Evolutionary conservation across 1,140 invertebrate genomes (phyloP).

Genomic region (Sitobion miscanthi): DNA sequence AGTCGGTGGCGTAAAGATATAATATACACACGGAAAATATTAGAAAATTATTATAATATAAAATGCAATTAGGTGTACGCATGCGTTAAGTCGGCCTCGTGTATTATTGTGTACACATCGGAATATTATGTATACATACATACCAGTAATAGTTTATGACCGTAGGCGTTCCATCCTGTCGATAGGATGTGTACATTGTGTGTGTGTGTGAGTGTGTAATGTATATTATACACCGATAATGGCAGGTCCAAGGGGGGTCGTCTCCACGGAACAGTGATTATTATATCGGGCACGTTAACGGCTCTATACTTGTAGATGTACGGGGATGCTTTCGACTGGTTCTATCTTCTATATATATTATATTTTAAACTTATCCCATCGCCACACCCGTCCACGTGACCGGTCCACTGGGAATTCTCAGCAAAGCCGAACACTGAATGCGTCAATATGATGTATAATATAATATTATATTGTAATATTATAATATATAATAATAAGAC

Average conservation of each 20-base stretch:
- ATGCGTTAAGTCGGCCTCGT: background rate
- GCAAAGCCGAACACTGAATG: background rate
- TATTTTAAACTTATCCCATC: slow-evolving; percentile 14
- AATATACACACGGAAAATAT: background rate
- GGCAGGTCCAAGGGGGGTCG: slow-evolving; percentile 35
- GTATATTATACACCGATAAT: background rate
- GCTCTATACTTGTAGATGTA: background rate
- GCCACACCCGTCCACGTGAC: background rate
- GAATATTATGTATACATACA: background rate
- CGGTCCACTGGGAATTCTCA: background rate
- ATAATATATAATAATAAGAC: background rate
- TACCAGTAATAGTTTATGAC: slow-evolving; percentile 26
- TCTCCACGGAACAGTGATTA: slow-evolving; percentile 38
- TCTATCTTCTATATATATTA: background rate
- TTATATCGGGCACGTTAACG: slow-evolving; percentile 21
- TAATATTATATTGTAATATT: background rate
- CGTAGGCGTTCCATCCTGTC: slow-evolving; percentile 31
- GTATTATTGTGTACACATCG: background rate
- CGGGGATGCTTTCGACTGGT: slow-evolving; percentile 24
- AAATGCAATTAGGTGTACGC: slow-evolving; percentile 19
- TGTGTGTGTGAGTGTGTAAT: background rate
- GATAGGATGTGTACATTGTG: background rate
- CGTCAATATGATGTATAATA: background rate
- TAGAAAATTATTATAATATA: background rate
- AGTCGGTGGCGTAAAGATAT: background rate